A percentile compares a stretch with the other conserved stretches of the same genome.
Evolutionary conservation across 2,113 vertebrate genomes (phyloP).

Genomic region (Chrysemys picta): DNA sequence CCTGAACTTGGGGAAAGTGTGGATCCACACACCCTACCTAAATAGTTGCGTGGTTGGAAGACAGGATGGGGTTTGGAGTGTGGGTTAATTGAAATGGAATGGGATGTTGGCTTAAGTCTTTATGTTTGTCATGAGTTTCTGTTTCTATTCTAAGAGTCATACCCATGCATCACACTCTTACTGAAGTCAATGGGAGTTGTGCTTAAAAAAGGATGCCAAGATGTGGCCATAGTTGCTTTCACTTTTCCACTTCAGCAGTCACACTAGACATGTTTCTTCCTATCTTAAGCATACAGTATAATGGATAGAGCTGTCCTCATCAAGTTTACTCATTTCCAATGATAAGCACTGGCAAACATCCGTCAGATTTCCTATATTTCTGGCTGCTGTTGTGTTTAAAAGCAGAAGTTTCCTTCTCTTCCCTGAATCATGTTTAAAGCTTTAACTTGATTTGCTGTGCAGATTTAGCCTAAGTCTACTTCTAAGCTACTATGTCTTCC

Average conservation of each 20-base stretch:
- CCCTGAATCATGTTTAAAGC: neutral
- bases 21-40: neutral
- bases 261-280: neutral
- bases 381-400: neutral
- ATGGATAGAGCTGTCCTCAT: neutral
- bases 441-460: neutral
- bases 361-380: neutral
- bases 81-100: neutral
- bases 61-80: neutral
- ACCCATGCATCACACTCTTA: neutral
- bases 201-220: neutral
- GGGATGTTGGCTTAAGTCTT: neutral
- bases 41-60: neutral
- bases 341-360: neutral
- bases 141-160: neutral
- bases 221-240: neutral
- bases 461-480: neutral
- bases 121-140: neutral
- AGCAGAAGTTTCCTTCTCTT: neutral
- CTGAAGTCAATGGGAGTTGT: neutral
- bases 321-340: neutral
- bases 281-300: neutral
- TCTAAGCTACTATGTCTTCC: neutral
- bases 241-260: neutral
- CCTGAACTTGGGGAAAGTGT: neutral